Percentiles rank a stretch among this genome's conserved stretches.
phyloP scores from a whole-genome alignment of 2,113 vertebrate genomes.

The Campylomormyrus tamandua region DNA sequence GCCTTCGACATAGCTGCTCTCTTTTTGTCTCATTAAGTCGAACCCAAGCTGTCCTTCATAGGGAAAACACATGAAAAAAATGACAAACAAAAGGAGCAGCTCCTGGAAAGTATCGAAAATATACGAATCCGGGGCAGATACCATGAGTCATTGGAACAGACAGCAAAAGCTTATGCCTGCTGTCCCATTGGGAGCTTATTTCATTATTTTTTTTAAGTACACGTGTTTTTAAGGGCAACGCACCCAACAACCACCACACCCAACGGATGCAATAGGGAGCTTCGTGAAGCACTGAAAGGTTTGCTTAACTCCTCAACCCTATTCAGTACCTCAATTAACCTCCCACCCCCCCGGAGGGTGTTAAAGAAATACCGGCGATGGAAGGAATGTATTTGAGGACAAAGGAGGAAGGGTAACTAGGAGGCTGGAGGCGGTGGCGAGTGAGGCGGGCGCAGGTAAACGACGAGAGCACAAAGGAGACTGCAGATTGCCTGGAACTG shows the following conservation, averaged over 20 bases:
- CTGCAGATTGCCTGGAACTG: slow-evolving; percentile 43
- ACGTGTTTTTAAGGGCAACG: neutral
- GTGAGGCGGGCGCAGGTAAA: slow-evolving; percentile 34
- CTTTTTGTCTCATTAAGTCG: neutral
- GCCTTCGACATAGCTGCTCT: neutral
- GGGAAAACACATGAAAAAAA: neutral
- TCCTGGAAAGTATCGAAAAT: neutral
- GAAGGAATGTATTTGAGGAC: neutral
- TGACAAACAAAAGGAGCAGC: neutral
- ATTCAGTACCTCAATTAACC: neutral
- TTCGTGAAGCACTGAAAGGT: neutral
- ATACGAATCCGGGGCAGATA: neutral
- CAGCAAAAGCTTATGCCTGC: neutral
- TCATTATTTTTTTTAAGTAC: neutral
- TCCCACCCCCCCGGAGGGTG: neutral
- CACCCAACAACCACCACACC: neutral
- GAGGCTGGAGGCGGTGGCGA: neutral
- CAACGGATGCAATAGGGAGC: neutral
- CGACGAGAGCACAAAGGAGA: slow-evolving; percentile 34
- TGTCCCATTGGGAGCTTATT: neutral
- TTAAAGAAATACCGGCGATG: neutral
- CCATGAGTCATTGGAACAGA: neutral
- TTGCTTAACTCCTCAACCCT: neutral
- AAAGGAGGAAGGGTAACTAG: neutral
- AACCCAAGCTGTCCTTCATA: neutral